These are phyloP conservation scores for Pygoscelis antarcticus DNA, from an alignment of 2,113 vertebrate species.

Conservation along the genomic window DNA sequence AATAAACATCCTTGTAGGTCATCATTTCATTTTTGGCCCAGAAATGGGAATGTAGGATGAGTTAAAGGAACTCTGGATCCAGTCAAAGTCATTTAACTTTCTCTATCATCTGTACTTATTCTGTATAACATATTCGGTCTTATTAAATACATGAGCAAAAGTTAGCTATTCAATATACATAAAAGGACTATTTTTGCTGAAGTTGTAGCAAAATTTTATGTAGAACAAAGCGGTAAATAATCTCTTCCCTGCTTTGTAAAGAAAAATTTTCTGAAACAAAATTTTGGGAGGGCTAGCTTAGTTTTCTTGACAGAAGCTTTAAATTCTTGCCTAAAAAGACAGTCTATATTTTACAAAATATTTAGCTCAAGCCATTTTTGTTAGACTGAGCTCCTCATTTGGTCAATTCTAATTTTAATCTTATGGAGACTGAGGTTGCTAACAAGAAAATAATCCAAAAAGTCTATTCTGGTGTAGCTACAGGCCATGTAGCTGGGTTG, in stretches of 20 bases:
- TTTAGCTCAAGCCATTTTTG: not conserved
- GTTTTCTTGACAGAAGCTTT: not conserved
- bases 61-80: not conserved
- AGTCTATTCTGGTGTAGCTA: not conserved
- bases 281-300: not conserved
- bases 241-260: not conserved
- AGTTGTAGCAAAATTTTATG: not conserved
- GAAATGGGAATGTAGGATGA: not conserved
- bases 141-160: not conserved
- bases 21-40: not conserved
- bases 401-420: not conserved
- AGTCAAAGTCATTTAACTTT: not conserved
- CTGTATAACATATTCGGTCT: not conserved
- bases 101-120: not conserved
- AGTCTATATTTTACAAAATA: not conserved
- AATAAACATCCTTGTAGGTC: not conserved
- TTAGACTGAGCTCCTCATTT: not conserved
- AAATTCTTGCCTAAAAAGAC: not conserved
- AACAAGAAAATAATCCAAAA: not conserved
- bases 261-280: not conserved
- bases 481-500: not conserved
- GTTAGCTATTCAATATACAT: not conserved
- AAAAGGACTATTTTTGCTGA: not conserved
- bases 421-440: not conserved
- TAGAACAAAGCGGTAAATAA: not conserved